Percentiles rank a stretch among this genome's conserved stretches.
Evolutionary conservation across 2,113 vertebrate species (phyloP).

Genomic region (Tachysurus vachellii): DNA sequence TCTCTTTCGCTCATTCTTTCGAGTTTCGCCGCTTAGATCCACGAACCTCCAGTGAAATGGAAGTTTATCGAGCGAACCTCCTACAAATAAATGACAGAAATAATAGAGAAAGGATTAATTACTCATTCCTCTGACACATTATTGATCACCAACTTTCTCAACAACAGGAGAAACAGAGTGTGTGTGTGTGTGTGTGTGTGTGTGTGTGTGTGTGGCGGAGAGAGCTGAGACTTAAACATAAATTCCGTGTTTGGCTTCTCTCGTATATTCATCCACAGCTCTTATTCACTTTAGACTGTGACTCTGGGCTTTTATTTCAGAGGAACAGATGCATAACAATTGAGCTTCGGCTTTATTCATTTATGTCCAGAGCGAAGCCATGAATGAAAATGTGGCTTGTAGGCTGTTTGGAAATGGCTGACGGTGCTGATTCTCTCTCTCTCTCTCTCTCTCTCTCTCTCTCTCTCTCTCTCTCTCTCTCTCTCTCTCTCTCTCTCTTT

Average conservation of each 20-base stretch:
- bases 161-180: neutral
- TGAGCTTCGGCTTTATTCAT: neutral
- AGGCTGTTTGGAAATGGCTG: conserved; percentile 22
- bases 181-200: neutral
- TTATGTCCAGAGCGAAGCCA: neutral
- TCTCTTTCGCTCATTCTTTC: neutral
- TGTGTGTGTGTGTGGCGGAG: neutral
- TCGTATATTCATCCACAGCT: neutral
- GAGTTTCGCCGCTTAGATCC: neutral
- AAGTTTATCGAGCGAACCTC: neutral
- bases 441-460: neutral
- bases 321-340: conserved; percentile 13
- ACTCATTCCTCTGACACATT: conserved; percentile 6
- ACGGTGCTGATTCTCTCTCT: conserved; percentile 4
- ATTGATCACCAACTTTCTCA: conserved; percentile 18
- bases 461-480: neutral
- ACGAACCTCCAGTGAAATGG: neutral
- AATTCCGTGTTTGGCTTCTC: conserved; percentile 9
- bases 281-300: neutral
- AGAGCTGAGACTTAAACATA: neutral
- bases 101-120: conserved; percentile 22
- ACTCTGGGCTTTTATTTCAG: neutral
- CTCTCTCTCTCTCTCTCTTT: too few relatives aligned
- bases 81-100: conserved; percentile 24
- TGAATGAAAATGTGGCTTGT: conserved; percentile 21